Evolutionary conservation across 2,797 vertebrate species (phyloP), one percentile per base, ranked within the genome.

Genomic region (Ctenopoma kingsleyae): DNA sequence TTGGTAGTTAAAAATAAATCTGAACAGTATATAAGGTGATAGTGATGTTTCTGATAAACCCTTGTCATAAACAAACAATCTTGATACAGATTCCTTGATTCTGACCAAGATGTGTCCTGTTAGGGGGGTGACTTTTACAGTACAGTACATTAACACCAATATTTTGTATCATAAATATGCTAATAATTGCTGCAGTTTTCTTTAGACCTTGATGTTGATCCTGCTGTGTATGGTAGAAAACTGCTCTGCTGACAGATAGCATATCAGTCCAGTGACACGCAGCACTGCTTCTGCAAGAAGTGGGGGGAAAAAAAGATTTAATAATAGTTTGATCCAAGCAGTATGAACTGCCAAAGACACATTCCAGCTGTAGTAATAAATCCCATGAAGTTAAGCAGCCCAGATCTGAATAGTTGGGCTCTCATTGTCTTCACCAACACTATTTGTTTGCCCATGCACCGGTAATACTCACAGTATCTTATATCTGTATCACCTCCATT

Each of bases 251-350:
- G 54, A 38, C 35, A 56, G 40, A 50, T 12, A 35, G 15, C 0
- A 0, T 6, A 35, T 50, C 65, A 46, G 19, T 43, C 32, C 40
- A 57, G 50, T 61, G 56, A 74, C 51, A 71, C 12, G 10, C 48
- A 63, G 16, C 44, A 35, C n/a, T 30, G 2, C 46, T 71, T 35
- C 47, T 20, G 52, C 51, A 67, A 57, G 36, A 67, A 36, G 49
- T 67, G 68, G 27, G 27, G 6, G 27, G 58, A 62, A 57, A 61
- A 47, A 56, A 11, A 3, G 55, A 61, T 70, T 66, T 66, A 52
- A 62, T 53, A 47, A 62, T 6, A 13, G 59, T 53, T 57, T 48
- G 50, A 52, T 55, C 66, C 67, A 71, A 57, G 25, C 20, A 40
- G 8, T 27, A 19, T 41, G 40, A 41, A 56, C 2, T 0, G 38